Base-by-base conservation (phyloP, 2,888 invertebrate genomes). In the Hermaeophaga mercurialis region DNA sequence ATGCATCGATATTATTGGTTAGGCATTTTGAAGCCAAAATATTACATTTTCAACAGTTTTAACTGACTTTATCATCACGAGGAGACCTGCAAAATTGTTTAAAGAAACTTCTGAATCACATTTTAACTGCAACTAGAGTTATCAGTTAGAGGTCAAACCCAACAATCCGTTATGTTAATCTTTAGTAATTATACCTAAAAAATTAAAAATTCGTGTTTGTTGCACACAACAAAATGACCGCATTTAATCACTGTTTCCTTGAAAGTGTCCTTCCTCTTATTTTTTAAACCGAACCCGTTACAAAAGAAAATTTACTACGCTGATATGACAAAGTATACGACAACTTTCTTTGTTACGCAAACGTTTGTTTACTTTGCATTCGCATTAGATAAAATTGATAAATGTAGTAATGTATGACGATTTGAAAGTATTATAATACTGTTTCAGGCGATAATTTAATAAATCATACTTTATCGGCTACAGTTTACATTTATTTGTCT, bases 341-440 rank as follows among this genome's bases (percentile, higher is more conserved):
- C 41, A 49, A 49, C 41, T 49, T 39, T 49, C 49, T 49, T 49
- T 49, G 49, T 49, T 49, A 41, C 41, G 49, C 49, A 49, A 49
- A 49, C 41, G 17, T 49, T 49, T 49, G 39, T 49, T 49, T 49
- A 49, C 28, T 26, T 41, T 49, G 31, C 49, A 39, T 28, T 15
- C 8, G 41, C 28, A 49, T 41, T 39, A 49, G 49, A 39, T 39
- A 49, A 41, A 49, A 41, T 26, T 48, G 48, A 48, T 48, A 48
- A 38, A 38, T 38, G 38, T 38, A n/a, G 36, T 34, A 24, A 48
- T 36, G 14, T 46, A 46, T n/a, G 19, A 19, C 12, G 48, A 38
- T 43, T 43, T 24, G 14, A 43, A 22, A 43, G 8, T 43, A 43
- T 43, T 43, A 43, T 43, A 43, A 43, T 15, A 43, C 43, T 43